Conservation (phyloP, 1,140 invertebrate species). For the Papilio dardanus region DNA sequence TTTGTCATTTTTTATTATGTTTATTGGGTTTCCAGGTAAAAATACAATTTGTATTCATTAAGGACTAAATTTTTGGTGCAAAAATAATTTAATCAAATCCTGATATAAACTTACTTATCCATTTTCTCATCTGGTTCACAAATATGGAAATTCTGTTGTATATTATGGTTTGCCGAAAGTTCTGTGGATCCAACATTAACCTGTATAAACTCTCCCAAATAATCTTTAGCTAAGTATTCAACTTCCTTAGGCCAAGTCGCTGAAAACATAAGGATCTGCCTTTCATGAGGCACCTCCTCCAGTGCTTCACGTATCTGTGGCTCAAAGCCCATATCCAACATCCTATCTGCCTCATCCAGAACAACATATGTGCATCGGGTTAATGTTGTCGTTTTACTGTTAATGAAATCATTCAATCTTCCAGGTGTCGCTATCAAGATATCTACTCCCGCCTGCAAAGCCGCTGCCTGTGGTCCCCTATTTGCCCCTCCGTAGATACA, state of each 20-base stretch:
- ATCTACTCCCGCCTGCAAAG: slow-evolving; percentile 91
- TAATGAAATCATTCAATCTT: slow-evolving; percentile 96
- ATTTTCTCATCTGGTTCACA: slow-evolving; percentile 90
- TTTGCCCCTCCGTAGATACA: slow-evolving; percentile 98
- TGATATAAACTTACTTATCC: slow-evolving; percentile 57
- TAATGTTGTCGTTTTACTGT: slow-evolving; percentile 92
- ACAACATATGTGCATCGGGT: slow-evolving; percentile 90
- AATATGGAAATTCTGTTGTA: slow-evolving; percentile 92
- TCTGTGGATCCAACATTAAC: slow-evolving; percentile 90
- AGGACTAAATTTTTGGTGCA: neutral
- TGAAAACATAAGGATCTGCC: slow-evolving; percentile 84
- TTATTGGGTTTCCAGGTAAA: no score
- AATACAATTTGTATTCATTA: no score
- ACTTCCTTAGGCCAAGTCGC: slow-evolving; percentile 94
- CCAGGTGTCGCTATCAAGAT: slow-evolving; percentile 97
- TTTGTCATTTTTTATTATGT: neutral
- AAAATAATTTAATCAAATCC: no score
- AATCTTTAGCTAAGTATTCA: slow-evolving; percentile 87
- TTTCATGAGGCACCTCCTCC: slow-evolving; percentile 85
- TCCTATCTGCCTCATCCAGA: slow-evolving; percentile 89
- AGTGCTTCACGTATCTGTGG: slow-evolving; percentile 96
- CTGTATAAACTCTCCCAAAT: slow-evolving; percentile 88
- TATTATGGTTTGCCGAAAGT: slow-evolving; percentile 95
- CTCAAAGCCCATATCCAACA: slow-evolving; percentile 99
- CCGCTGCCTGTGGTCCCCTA: slow-evolving; percentile 88